Conservation (phyloP, 2,888 invertebrate species). For the Entomobrya proxima region DNA sequence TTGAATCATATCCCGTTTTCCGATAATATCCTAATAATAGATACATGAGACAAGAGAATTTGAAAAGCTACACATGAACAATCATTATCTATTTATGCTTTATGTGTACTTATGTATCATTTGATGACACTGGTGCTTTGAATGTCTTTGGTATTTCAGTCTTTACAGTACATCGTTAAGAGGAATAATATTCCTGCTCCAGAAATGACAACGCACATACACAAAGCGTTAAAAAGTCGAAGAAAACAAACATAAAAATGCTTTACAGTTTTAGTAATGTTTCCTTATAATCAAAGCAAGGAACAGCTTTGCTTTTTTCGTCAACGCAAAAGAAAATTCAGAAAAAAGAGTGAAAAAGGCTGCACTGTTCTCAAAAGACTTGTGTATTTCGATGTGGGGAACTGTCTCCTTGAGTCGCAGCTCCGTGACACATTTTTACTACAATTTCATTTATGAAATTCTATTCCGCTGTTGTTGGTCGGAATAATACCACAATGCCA, state of each 20-base stretch:
- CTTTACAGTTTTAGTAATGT: not conserved
- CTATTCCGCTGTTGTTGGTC: conserved; percentile 23
- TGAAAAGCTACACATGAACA: conserved; percentile 22
- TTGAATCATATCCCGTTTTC: too few species aligned
- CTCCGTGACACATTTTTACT: conserved; percentile 49
- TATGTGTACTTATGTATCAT: too few species aligned
- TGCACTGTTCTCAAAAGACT: conserved; percentile 5
- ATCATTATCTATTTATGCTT: conserved; percentile 62
- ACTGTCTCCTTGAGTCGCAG: conserved; percentile 39
- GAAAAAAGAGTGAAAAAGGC: conserved; percentile 26
- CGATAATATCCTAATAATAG: conserved; percentile 20
- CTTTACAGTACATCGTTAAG: not conserved
- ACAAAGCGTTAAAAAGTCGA: conserved; percentile 30
- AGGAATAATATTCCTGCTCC: conserved; percentile 56
- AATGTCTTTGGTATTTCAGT: not conserved
- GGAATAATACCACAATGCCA: not conserved
- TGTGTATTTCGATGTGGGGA: conserved; percentile 46
- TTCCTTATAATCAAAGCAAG: not conserved
- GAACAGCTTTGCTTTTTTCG: conserved; percentile 56
- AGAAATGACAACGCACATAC: conserved; percentile 51
- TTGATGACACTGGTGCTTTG: conserved; percentile 55
- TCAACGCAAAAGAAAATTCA: conserved; percentile 33
- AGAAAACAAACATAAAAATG: not conserved
- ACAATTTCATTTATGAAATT: conserved; percentile 40
- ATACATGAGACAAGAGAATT: not conserved